Conservation (phyloP, 2,797 vertebrate species). For the Gymnocypris eckloni region DNA sequence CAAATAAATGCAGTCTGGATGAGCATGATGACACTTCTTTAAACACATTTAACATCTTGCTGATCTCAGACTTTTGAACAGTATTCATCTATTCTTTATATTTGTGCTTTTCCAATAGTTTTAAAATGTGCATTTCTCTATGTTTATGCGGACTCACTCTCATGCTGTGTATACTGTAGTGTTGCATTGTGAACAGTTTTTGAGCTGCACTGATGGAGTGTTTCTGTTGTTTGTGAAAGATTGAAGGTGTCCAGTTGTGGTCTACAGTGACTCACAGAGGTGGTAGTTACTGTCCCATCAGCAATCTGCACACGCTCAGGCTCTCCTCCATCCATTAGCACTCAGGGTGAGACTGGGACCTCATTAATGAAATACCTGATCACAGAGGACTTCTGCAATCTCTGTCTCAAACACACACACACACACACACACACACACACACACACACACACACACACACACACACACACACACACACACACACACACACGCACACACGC, state of each 20-base stretch:
- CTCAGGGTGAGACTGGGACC: background rate
- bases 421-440: background rate
- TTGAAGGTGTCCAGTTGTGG: background rate
- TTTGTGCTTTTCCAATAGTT: no score
- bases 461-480: no score
- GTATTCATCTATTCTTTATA: no score
- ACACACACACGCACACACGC: no score
- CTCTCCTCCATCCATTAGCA: background rate
- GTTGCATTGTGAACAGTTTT: background rate
- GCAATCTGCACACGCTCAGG: slow-evolving; percentile 10
- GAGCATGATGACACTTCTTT: no score
- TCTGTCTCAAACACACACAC: background rate
- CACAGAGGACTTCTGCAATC: background rate
- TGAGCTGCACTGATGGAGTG: background rate
- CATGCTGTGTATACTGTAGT: background rate
- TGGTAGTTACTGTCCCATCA: slow-evolving; percentile 8
- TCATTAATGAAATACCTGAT: slow-evolving; percentile 22
- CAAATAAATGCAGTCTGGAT: no score
- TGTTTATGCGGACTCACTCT: background rate
- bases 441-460: no score
- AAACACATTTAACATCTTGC: no score
- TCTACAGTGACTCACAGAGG: slow-evolving; percentile 8
- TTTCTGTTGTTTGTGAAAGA: background rate
- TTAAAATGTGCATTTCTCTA: no score
- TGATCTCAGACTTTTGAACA: no score